These are phyloP conservation scores for Halichoeres trimaculatus DNA, from an alignment of 2,113 vertebrate species.

Conservation along the genomic window DNA sequence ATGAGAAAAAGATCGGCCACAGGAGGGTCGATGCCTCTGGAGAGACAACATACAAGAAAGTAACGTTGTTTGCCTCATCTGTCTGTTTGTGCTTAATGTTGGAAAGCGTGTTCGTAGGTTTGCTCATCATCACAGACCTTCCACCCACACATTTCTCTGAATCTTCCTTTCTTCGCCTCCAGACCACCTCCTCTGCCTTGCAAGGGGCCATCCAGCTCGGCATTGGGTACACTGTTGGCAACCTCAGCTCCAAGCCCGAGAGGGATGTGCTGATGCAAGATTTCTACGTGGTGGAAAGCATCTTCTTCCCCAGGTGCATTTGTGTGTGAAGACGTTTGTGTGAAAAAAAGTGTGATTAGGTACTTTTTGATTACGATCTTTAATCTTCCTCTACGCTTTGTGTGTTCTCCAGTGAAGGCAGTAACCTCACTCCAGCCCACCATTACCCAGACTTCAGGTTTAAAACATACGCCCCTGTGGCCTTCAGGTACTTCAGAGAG, in stretches of 20 bases:
- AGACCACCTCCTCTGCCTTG: constrained; percentile 97
- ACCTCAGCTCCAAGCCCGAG: constrained; percentile 97
- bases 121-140: neutral
- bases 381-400: neutral
- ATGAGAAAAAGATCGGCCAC: constrained; percentile 95
- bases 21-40: constrained; percentile 95
- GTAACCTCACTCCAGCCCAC: constrained; percentile 97
- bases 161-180: constrained; percentile 45
- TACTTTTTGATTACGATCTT: neutral
- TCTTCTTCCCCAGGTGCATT: constrained; percentile 94
- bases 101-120: neutral
- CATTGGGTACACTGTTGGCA: constrained; percentile 97
- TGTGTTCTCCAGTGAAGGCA: constrained; percentile 89
- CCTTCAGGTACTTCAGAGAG: constrained; percentile 97
- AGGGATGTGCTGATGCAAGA: constrained; percentile 99
- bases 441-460: constrained; percentile 98
- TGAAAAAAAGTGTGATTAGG: neutral
- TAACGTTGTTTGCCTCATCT: constrained; percentile 46
- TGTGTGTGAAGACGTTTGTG: neutral
- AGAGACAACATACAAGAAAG: constrained; percentile 99
- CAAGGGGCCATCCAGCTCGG: constrained; percentile 98
- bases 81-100: neutral
- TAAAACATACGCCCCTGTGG: constrained; percentile 97
- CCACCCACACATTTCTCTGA: constrained; percentile 25
- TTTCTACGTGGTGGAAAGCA: constrained; percentile 98